phyloP scores from a whole-genome alignment of 2,797 vertebrate species.

The Pipistrellus pygmaeus region DNA sequence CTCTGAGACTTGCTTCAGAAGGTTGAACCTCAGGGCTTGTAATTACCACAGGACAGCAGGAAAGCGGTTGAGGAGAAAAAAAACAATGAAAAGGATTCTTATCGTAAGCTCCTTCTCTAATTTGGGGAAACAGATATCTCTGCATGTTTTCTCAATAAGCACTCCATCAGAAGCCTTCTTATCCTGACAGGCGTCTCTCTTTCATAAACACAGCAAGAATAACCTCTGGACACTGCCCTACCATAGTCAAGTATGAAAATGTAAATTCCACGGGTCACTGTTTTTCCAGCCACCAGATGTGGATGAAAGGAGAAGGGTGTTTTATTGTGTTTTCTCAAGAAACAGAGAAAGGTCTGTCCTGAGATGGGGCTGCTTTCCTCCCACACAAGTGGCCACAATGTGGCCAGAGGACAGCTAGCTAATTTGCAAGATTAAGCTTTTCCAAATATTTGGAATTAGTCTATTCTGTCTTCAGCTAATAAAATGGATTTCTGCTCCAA shows the following conservation, averaged over 20 bases:
- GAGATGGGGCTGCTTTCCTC: slow-evolving; percentile 81
- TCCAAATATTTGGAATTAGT: slow-evolving; percentile 86
- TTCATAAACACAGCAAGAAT: slow-evolving; percentile 87
- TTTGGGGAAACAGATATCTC: slow-evolving; percentile 85
- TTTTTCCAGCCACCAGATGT: slow-evolving; percentile 90
- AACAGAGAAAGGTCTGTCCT: slow-evolving; percentile 90
- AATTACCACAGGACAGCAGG: slow-evolving; percentile 37
- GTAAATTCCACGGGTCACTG: slow-evolving; percentile 90
- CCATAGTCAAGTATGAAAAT: slow-evolving; percentile 88
- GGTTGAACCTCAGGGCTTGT: slow-evolving; percentile 42
- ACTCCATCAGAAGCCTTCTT: slow-evolving; percentile 84
- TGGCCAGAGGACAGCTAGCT: slow-evolving; percentile 87
- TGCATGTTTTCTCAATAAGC: slow-evolving; percentile 89
- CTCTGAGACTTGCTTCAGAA: slow-evolving; percentile 32
- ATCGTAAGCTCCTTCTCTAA: slow-evolving; percentile 80
- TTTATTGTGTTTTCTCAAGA: slow-evolving; percentile 93
- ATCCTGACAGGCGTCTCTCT: slow-evolving; percentile 86
- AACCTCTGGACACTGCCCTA: slow-evolving; percentile 86
- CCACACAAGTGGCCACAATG: slow-evolving; percentile 89
- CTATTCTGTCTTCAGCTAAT: slow-evolving; percentile 88
- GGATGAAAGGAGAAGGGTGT: slow-evolving; percentile 91
- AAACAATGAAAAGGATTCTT: slow-evolving; percentile 80
- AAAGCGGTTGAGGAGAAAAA: slow-evolving; percentile 56
- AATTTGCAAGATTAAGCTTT: slow-evolving; percentile 86
- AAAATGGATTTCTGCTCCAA: slow-evolving; percentile 83